Percentiles rank a stretch among this genome's conserved stretches.
Evolutionary conservation across 2,797 vertebrate species (phyloP).

Genomic region (Danio kyathit): DNA sequence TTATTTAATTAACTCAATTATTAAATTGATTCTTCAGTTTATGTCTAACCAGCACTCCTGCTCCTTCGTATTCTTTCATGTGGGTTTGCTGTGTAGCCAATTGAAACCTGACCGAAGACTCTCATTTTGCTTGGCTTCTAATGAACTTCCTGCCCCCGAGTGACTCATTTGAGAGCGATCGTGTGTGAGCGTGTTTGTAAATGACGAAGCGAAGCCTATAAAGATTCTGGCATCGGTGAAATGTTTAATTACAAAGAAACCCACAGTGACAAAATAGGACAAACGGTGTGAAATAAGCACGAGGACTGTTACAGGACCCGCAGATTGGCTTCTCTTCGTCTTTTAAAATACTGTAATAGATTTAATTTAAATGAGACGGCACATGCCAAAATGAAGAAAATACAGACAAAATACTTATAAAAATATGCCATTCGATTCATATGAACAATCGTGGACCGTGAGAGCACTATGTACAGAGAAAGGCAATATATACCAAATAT

Average conservation of each 20-base stretch:
- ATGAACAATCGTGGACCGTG: slow-evolving; percentile 83
- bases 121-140: not conserved
- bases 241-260: slow-evolving; percentile 87
- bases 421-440: slow-evolving; percentile 89
- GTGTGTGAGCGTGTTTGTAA: not conserved
- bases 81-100: too few species aligned
- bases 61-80: too few species aligned
- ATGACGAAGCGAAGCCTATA: not conserved
- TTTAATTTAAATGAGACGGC: slow-evolving; percentile 78
- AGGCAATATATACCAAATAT: slow-evolving; percentile 82
- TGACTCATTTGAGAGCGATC: slow-evolving; percentile 4
- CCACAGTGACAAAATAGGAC: slow-evolving; percentile 83
- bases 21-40: too few species aligned
- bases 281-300: slow-evolving; percentile 72
- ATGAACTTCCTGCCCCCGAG: not conserved
- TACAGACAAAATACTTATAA: slow-evolving; percentile 80
- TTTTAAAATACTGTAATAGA: slow-evolving; percentile 67
- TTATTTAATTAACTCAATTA: too few species aligned
- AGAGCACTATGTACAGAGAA: slow-evolving; percentile 86
- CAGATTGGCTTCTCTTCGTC: slow-evolving; percentile 49
- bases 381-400: slow-evolving; percentile 68
- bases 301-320: slow-evolving; percentile 64
- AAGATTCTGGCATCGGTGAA: slow-evolving; percentile 80
- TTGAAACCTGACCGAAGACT: not conserved
- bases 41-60: too few species aligned